Evolutionary conservation across 1,140 invertebrate genomes (phyloP), one percentile per base, ranked within the genome.

Genomic region (Phthorimaea operculella): DNA sequence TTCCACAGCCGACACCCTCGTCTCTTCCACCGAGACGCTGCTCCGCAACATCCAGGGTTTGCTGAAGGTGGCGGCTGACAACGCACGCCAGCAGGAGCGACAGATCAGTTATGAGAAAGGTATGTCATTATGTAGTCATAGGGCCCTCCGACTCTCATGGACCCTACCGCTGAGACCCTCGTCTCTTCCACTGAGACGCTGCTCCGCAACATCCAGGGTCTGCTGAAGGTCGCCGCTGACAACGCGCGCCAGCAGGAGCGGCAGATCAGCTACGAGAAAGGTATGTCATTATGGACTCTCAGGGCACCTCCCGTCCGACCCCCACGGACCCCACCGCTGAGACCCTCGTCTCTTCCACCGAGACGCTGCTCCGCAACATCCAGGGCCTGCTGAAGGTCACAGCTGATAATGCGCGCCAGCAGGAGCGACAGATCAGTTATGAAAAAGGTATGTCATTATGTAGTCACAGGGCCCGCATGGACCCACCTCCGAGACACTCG

Each of bases 91-190:
- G 75, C 95, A 97, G 84, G 96, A 98, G 79, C 89, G 95, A 63
- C 95, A 97, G 86, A 94, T 97, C 79, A 96, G 93, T 88, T 95
- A 96, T 82, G 96, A 98, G 87, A 98, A 97, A 96, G 95, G 96
- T 98, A 87, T 72, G 75, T 61, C 11, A 14, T n/a, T n/a, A n/a
- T n/a, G n/a, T n/a, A n/a, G n/a, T n/a, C n/a, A n/a, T n/a, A n/a
- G n/a, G n/a, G n/a, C 9, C 77, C 77, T 12, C 76, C 76, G 11
- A 73, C 72, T 16, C 63, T 87, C 63, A 74, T 86, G 65, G 85
- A 90, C 89, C 79, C 87, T 87, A 74, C 89, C 73, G 71, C 87
- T 81, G 73, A 88, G 86, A 68, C 88, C 67, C 68, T 87, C 83
- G 64, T 90, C 81, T 72, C 89, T 58, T 96, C 95, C 64, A 96